phyloP scores from a whole-genome alignment of 2,888 invertebrate species.

The Iphiclides podalirius region DNA sequence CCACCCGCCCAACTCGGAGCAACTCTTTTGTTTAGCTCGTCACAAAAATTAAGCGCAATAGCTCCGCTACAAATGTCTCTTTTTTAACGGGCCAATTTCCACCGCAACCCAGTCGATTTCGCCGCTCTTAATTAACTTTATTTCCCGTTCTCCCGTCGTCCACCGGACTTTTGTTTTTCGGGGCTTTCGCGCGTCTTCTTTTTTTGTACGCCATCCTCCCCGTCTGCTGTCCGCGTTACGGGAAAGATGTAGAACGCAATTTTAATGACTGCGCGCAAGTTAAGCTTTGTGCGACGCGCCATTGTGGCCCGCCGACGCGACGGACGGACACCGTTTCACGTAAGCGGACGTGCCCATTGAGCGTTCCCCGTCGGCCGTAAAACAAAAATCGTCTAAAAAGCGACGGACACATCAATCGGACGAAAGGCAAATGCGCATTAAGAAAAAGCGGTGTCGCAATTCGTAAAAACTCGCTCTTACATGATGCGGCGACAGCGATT shows the following conservation, averaged over 20 bases:
- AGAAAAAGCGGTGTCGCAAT: constrained; percentile 15
- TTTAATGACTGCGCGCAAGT: constrained; percentile 76
- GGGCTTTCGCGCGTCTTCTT: constrained; percentile 59
- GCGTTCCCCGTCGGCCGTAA: constrained; percentile 43
- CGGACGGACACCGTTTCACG: constrained; percentile 42
- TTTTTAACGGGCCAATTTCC: constrained; percentile 79
- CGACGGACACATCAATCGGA: constrained; percentile 10
- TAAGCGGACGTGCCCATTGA: constrained; percentile 54
- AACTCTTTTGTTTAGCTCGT: constrained; percentile 80
- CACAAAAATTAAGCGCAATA: constrained; percentile 80
- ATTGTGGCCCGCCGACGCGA: constrained; percentile 67
- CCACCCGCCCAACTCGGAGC: constrained; percentile 38
- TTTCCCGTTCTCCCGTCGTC: constrained; percentile 74
- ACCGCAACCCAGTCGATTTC: constrained; percentile 80
- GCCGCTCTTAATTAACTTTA: constrained; percentile 80
- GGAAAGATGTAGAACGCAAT: constrained; percentile 79
- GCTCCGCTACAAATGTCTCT: constrained; percentile 78
- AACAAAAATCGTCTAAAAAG: constrained; percentile 41
- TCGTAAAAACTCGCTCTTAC: no score
- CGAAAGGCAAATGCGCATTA: background rate
- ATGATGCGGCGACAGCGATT: constrained; percentile 3
- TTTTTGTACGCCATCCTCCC: constrained; percentile 72
- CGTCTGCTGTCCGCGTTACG: constrained; percentile 76
- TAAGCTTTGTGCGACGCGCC: constrained; percentile 68
- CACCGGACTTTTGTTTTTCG: constrained; percentile 74